These are phyloP conservation scores for Spatula clypeata DNA, from an alignment of 2,797 vertebrate species.

Conservation along the genomic window DNA sequence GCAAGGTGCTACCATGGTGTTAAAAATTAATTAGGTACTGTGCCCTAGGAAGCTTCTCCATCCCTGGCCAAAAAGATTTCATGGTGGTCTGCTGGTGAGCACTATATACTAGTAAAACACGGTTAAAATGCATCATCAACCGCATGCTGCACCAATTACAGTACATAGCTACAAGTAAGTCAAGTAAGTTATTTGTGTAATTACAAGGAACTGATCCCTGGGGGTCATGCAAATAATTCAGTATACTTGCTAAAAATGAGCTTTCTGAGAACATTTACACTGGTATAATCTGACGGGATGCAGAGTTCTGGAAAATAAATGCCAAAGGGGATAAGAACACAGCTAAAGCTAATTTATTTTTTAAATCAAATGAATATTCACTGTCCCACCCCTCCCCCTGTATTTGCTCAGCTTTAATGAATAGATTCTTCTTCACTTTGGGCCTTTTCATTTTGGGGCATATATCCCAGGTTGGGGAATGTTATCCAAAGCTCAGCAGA, in stretches of 20 bases:
- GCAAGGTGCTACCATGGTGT: not conserved
- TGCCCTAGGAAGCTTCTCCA: not conserved
- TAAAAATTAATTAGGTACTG: not conserved
- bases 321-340: constrained; percentile 36
- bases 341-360: constrained; percentile 54
- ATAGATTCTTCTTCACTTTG: not conserved
- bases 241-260: constrained; percentile 34
- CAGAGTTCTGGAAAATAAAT: constrained; percentile 57
- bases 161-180: constrained; percentile 2
- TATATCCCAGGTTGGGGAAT: not conserved
- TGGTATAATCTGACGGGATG: constrained; percentile 33
- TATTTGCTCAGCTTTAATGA: constrained; percentile 43
- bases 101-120: rapidly evolving
- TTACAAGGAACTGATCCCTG: constrained; percentile 39
- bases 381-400: not conserved
- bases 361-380: constrained; percentile 55
- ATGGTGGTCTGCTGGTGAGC: not conserved
- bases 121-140: not conserved
- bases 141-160: not conserved
- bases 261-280: constrained; percentile 56
- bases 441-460: not conserved
- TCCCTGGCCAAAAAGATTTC: not conserved
- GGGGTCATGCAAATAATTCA: constrained; percentile 52
- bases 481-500: not conserved
- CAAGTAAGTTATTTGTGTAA: constrained; percentile 44